phyloP scores from a whole-genome alignment of 2,113 vertebrate species.

The Nannobrachium achirus region DNA sequence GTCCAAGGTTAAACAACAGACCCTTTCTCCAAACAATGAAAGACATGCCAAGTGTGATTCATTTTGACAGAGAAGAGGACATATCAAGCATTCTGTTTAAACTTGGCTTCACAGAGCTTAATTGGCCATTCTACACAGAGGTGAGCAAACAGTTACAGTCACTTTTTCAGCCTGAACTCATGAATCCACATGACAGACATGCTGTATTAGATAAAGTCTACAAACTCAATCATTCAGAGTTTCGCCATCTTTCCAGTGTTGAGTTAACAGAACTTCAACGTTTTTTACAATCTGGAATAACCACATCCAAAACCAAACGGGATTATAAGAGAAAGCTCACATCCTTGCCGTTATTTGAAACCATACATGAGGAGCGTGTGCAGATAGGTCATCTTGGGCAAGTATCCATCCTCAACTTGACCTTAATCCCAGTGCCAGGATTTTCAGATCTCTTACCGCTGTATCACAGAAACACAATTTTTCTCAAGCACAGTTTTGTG shows the following conservation, averaged over 20 bases:
- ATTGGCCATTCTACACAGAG: accelerated
- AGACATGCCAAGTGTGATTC: slow-evolving; percentile 70
- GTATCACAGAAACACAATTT: slow-evolving; percentile 37
- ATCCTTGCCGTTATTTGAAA: slow-evolving; percentile 82
- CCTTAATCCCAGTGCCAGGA: accelerated
- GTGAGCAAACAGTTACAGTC: accelerated
- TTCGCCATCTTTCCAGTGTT: slow-evolving; percentile 42
- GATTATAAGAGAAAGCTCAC: slow-evolving; percentile 60
- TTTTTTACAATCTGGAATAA: slow-evolving; percentile 56
- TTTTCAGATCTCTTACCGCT: slow-evolving; percentile 60
- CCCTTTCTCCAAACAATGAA: slow-evolving; percentile 64
- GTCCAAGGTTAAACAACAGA: slow-evolving; percentile 26
- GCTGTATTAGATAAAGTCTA: slow-evolving; percentile 72
- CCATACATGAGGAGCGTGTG: slow-evolving; percentile 56
- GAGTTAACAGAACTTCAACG: slow-evolving; percentile 53
- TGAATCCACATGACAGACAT: slow-evolving; percentile 57
- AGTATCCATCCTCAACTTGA: slow-evolving; percentile 65
- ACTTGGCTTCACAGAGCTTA: slow-evolving; percentile 75
- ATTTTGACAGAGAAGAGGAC: accelerated
- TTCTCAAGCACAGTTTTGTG: slow-evolving; percentile 39
- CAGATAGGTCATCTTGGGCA: slow-evolving; percentile 56
- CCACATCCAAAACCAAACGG: neutral
- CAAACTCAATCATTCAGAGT: slow-evolving; percentile 47
- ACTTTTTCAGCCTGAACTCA: slow-evolving; percentile 20
- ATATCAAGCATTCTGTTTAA: slow-evolving; percentile 64